Base-by-base conservation (phyloP, 2,888 invertebrate species). In the Emesis furor region DNA sequence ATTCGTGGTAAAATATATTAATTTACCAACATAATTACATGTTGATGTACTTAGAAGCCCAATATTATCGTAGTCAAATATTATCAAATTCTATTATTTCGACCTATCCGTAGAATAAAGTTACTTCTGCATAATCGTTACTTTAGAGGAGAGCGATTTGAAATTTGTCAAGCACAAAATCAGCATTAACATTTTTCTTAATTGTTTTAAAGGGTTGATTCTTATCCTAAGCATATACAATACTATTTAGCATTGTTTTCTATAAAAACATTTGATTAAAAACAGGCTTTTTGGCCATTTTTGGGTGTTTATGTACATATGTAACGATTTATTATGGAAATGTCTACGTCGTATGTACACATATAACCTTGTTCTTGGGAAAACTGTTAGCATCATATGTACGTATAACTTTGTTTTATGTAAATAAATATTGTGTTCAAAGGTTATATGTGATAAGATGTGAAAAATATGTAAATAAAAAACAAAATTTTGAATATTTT, bases 121-220 rank as follows among this genome's bases (percentile, higher is more conserved):
- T 75, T 76, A 76, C 51, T 68, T 76, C 67, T 74, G 73, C 73
- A 74, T 0, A 68, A 76, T 55, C 24, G 17, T 30, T 32, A 76
- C 68, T 76, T 68, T 76, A 1, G 30, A 69, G 76, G 76, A 76
- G 69, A 76, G 76, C 37, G 76, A 69, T 76, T 76, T 76, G 76
- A 76, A 76, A 55, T 69, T 69, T 76, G 6, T 76, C 67, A 69
- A 42, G 51, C 24, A 76, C 69, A 76, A 69, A 76, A 69, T 76
- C 35, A 74, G 37, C 39, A 12, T n/a, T 42, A 24, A 30, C 62
- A 35, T 74, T 65, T 39, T 74, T 62, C n/a, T 10, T 65, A 62
- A 39, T 62, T 35, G 24, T 62, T 62, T 65, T 74, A 74, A 65
- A 2, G 35, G 8, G 39, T 39, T 65, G 39, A 74, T 62, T 65